A percentile compares a stretch with the other conserved stretches of the same genome.
These are phyloP conservation scores for Periplaneta americana DNA, from an alignment of 1,140 invertebrate genomes.

Conservation along the genomic window DNA sequence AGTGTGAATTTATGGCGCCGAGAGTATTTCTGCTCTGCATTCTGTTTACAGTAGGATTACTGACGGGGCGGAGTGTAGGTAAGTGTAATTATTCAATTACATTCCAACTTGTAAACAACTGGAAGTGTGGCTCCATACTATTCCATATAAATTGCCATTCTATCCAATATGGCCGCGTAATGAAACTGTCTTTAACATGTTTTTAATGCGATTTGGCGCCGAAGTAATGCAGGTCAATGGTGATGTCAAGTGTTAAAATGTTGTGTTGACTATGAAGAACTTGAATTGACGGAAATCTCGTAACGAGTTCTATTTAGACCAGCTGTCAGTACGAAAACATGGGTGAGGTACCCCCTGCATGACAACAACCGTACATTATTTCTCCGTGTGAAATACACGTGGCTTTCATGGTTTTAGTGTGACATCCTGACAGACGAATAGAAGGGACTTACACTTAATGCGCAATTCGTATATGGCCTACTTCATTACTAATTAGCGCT, in stretches of 20 bases:
- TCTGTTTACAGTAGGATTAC: constrained; percentile 29
- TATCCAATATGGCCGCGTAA: constrained; percentile 1
- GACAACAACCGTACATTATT: background rate
- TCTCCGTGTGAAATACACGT: background rate
- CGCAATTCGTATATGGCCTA: background rate
- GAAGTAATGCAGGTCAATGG: background rate
- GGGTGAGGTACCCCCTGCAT: background rate
- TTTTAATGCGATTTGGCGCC: background rate
- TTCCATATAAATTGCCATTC: constrained; percentile 8
- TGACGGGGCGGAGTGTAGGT: constrained; percentile 23
- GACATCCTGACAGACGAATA: too few species aligned
- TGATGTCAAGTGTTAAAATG: background rate
- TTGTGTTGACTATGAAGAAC: background rate
- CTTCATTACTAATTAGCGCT: background rate
- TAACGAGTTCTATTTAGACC: background rate
- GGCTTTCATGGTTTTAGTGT: background rate
- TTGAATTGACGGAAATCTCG: background rate
- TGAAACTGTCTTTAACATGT: background rate
- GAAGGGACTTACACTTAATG: background rate
- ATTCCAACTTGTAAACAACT: constrained; percentile 1
- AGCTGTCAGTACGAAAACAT: background rate
- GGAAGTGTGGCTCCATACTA: background rate
- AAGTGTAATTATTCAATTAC: constrained; percentile 18
- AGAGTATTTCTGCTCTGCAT: constrained; percentile 30
- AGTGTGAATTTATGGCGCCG: constrained; percentile 33